phyloP scores from a whole-genome alignment of 2,888 invertebrate genomes.

The Ephialtes manifestator region DNA sequence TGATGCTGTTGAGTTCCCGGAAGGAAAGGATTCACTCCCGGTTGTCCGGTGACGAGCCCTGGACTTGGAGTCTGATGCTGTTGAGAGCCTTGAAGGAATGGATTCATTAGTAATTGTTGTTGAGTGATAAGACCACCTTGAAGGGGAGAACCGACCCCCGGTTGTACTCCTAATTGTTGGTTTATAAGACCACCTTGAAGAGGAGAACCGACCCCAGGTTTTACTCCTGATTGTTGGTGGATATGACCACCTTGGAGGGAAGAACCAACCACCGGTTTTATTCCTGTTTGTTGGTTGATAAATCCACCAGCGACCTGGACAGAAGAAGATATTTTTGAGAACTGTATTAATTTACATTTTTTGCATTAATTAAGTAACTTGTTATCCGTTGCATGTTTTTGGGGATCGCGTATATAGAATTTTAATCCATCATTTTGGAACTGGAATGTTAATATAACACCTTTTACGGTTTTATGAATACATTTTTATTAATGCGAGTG shows the following conservation, averaged over 20 bases:
- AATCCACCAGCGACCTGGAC: neutral
- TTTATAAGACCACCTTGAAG: neutral
- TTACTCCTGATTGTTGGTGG: constrained; percentile 41
- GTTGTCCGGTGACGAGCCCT: neutral
- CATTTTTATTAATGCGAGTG: too few species aligned
- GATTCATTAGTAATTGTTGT: neutral
- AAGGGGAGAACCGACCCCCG: neutral
- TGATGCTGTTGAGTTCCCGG: neutral
- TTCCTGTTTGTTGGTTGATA: constrained; percentile 61
- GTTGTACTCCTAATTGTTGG: constrained; percentile 67
- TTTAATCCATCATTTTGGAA: too few species aligned
- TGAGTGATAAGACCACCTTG: neutral
- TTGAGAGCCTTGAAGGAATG: neutral
- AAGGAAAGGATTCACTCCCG: neutral
- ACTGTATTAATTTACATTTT: too few species aligned
- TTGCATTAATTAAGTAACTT: too few species aligned
- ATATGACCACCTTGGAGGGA: neutral
- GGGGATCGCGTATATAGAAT: too few species aligned
- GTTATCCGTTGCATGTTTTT: too few species aligned
- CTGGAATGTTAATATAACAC: too few species aligned
- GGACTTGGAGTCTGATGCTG: neutral
- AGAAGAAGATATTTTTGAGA: neutral
- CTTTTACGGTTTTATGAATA: too few species aligned
- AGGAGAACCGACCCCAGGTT: neutral
- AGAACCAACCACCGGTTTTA: constrained; percentile 19